A percentile compares a stretch with the other conserved stretches of the same genome.
Conservation (phyloP, 2,888 invertebrate genomes). For the Drosophila mimica region DNA sequence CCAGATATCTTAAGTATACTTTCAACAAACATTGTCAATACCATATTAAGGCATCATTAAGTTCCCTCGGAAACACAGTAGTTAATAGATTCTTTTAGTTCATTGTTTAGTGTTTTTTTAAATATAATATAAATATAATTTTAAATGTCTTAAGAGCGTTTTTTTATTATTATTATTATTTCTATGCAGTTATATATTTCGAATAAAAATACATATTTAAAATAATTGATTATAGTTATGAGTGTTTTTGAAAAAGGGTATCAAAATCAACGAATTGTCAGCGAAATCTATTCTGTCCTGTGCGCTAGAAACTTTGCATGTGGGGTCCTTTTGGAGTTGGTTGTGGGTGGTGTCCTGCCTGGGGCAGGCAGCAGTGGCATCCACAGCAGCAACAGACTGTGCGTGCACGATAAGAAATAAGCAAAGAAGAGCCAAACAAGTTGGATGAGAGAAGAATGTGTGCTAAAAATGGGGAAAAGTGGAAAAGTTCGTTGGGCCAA, state of each 20-base stretch:
- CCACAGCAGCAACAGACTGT: constrained; percentile 52
- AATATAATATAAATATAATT: neutral
- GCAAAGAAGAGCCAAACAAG: constrained; percentile 30
- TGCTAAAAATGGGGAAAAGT: constrained; percentile 10
- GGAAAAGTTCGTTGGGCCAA: constrained; percentile 32
- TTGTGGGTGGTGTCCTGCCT: constrained; percentile 10
- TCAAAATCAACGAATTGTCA: neutral
- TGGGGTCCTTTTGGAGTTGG: constrained; percentile 39
- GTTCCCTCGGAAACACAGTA: neutral
- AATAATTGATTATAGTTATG: neutral
- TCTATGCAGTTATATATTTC: too few species aligned
- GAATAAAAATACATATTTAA: neutral
- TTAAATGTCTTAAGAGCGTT: neutral
- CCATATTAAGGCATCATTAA: neutral
- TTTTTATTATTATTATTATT: neutral
- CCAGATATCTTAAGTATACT: neutral
- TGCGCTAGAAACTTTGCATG: constrained; percentile 73
- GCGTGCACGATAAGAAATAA: constrained; percentile 68
- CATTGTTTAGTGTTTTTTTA: neutral
- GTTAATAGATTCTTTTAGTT: neutral
- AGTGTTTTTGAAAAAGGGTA: neutral
- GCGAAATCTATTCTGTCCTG: neutral
- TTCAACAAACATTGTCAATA: neutral
- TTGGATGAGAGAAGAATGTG: constrained; percentile 17
- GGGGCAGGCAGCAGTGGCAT: constrained; percentile 13